phyloP scores from a whole-genome alignment of 2,113 vertebrate genomes.

The Mirza zaza region DNA sequence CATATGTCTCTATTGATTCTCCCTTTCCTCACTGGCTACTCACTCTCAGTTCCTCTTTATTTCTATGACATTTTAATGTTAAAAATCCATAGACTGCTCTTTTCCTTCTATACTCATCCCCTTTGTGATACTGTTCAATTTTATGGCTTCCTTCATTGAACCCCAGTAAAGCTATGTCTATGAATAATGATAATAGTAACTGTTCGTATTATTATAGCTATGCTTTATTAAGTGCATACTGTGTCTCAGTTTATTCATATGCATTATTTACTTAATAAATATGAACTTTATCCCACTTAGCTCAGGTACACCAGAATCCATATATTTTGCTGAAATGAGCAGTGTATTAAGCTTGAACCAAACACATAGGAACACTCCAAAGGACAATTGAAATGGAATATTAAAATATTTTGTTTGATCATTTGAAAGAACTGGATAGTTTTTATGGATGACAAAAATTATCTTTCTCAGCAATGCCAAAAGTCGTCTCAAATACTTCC shows the following conservation, averaged over 20 bases:
- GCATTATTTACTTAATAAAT: not conserved
- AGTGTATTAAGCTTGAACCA: not conserved
- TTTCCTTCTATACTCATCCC: not conserved
- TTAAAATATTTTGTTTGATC: not conserved
- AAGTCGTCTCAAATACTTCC: not conserved
- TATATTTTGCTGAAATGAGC: not conserved
- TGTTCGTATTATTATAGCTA: not conserved
- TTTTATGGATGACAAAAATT: slow-evolving; percentile 1
- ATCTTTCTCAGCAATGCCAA: not conserved
- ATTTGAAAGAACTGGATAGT: not conserved
- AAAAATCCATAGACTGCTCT: not conserved
- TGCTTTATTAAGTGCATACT: not conserved
- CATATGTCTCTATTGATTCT: not conserved
- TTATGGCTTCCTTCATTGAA: not conserved
- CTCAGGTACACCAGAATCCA: not conserved
- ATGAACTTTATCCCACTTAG: not conserved
- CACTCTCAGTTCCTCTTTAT: not conserved
- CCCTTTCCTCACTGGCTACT: not conserved
- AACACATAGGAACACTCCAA: not conserved
- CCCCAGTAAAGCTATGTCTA: not conserved
- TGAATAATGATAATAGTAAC: not conserved
- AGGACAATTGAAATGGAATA: not conserved
- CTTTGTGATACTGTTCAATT: not conserved
- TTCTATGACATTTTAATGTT: not conserved
- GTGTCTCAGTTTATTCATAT: not conserved